These are phyloP conservation scores for Rhamnusium bicolor DNA, from an alignment of 2,888 invertebrate species.

Conservation along the genomic window DNA sequence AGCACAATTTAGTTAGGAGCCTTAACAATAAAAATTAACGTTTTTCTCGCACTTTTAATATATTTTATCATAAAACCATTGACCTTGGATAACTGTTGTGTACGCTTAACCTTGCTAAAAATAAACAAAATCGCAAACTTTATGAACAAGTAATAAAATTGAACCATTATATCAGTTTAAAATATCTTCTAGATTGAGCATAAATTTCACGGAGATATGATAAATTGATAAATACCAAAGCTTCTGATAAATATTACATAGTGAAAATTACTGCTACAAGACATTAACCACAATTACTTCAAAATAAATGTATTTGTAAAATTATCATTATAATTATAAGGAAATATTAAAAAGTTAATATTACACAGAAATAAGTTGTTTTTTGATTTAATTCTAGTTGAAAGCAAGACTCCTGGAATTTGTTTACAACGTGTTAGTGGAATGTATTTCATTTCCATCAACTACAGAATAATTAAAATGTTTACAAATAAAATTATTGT, in stretches of 20 bases:
- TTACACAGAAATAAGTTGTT: neutral
- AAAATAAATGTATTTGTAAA: neutral
- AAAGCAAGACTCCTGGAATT: neutral
- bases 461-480: neutral
- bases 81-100: slow-evolving; percentile 38
- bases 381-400: neutral
- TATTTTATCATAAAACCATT: slow-evolving; percentile 32
- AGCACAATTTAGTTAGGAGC: neutral
- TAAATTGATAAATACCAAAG: neutral
- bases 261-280: too few relatives aligned
- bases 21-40: neutral
- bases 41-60: slow-evolving; percentile 7
- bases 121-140: slow-evolving; percentile 36
- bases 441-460: neutral
- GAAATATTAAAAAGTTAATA: neutral
- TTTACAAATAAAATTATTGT: neutral
- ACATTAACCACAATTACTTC: neutral
- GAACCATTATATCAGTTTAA: neutral
- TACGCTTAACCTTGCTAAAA: slow-evolving; percentile 30
- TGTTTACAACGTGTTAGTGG: neutral
- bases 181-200: neutral
- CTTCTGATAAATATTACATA: neutral
- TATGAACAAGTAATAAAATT: slow-evolving; percentile 14
- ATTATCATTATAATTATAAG: neutral
- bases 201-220: neutral